Evolutionary conservation across 2,113 vertebrate species (phyloP), one percentile per base, ranked within the genome.

Genomic region (Zosterops lateralis): DNA sequence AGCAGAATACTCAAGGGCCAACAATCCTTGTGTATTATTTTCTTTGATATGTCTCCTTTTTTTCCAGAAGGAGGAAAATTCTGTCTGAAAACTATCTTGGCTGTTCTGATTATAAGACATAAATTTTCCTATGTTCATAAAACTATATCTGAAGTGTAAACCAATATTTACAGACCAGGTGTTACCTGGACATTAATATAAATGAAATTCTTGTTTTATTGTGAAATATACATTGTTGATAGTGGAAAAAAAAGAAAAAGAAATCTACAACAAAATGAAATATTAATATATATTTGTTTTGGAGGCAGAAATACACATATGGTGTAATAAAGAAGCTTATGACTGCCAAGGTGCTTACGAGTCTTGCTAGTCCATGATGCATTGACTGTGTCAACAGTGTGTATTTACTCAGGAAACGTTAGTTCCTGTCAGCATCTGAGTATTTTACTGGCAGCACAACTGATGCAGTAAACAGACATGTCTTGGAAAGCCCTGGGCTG

Each of bases 321-420:
- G 12, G 5, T 51, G 17, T 62, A 84, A 77, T 79, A 83, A 93
- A 75, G 62, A 61, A 89, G 20, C 17, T 84, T 75, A 57, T 62
- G 58, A 58, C 54, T 86, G 68, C 58, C 32, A 32, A 29, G 5
- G 14, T 65, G 42, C 72, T 95, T 87, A 70, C 38, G 28, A 58
- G 26, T 74, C 40, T 90, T 0, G 0, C 48, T 71, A 60, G 86
- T 36, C 48, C 44, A 7, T 85, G 67, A 83, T 82, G 54, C 50
- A 68, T 83, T 83, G 64, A 10, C 77, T 91, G 60, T 88, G 82
- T 89, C 87, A 90, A 94, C 79, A 90, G 60, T 11, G 10, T 64
- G 45, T 70, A 85, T 93, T 95, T 95, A 75, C 51, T 92, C 74
- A 87, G 87, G 95, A 92, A 91, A 70, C 45, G 44, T 53, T 79